Base-by-base conservation (phyloP, 2,888 invertebrate genomes). In the Plebejus argus region DNA sequence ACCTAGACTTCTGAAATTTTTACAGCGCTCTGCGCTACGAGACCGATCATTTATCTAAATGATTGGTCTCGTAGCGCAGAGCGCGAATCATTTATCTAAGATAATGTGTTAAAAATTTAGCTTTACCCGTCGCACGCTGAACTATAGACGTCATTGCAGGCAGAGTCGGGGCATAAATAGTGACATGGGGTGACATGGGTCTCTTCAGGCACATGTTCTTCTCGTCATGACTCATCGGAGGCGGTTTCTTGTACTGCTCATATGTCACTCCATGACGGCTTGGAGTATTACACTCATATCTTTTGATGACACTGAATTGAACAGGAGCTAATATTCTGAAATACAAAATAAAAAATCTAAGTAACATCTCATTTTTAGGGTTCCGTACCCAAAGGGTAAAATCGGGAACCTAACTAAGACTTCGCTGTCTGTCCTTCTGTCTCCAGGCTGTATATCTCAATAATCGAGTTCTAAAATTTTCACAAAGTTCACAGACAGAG, bases 151-250 rank as follows among this genome's bases (percentile, higher is more conserved):
- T 94, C 86, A 96, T 88, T 0, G 96, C 94, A 1, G 98, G 97
- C 74, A 98, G 84, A 83, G 98, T 97, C 0, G 95, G 94, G 78
- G 96, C 95, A 86, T 98, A 98, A 82, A 98, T 97, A 6, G 96
- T 95, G 78, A 98, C 88, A 91, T 98, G 98, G 0, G 98, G 98
- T 0, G 98, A 98, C 93, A 97, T 93, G 0, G 98, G 97, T 79
- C 98, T 94, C 1, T 95, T 95, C 18, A 98, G 88, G 45, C 95
- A 91, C 88, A 95, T 95, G 88, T 98, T 98, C 84, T 95, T 96
- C 77, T 96, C 95, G 83, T 96, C 96, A 81, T 96, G 95, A 7
- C 93, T 89, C 83, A 94, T 94, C 7, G 85, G 83, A 3, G 86
- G 83, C 0, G 82, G 85, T 0, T 81, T 74, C 8, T 83, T 80